Base-by-base conservation (phyloP, 2,113 vertebrate species). In the Nannospalax galili region DNA sequence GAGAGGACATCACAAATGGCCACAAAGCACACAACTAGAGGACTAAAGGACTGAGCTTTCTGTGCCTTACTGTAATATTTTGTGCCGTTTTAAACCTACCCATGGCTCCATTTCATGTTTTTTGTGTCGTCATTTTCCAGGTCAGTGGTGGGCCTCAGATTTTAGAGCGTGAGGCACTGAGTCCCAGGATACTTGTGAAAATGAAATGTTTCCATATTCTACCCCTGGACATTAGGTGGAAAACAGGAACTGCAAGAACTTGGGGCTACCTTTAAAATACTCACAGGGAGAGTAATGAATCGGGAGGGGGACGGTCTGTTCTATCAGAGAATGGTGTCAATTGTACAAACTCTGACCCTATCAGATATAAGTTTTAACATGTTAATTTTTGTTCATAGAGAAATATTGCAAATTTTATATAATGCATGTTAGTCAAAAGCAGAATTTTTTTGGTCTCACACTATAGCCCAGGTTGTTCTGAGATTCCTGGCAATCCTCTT, bases 291-390 rank as follows among this genome's bases (percentile, higher is more conserved):
- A 69, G 52, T 82, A 65, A 74, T 74, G n/a, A 73, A 1, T 42
- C 58, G 37, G 42, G 26, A 73, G 14, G 17, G 1, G 85, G 86
- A 79, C 65, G 45, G 32, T 24, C 40, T 37, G 65, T 60, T 64
- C 56, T 65, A 12, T 69, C 30, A 84, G 65, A 82, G 19, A 88
- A 62, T 12, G 24, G 20, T 48, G 30, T 14, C 22, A 22, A n/a
- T 32, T 89, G 78, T 72, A 90, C 58, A 60, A 96, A 78, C 28
- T 64, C 64, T 87, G 48, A 87, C n/a, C 45, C 11, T 60, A 75
- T 32, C n/a, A 75, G 72, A 67, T 72, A 45, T 7, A 75, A 52
- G 56, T 56, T 85, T 56, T 37, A 70, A 56, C 74, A 77, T 88
- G 82, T 45, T 69, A 86, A 80, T 48, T 75, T 93, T 92, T 95